Percentiles rank a stretch among this genome's conserved stretches.
Evolutionary conservation across 2,888 invertebrate genomes (phyloP).

Genomic region (Polymixis lichenea): DNA sequence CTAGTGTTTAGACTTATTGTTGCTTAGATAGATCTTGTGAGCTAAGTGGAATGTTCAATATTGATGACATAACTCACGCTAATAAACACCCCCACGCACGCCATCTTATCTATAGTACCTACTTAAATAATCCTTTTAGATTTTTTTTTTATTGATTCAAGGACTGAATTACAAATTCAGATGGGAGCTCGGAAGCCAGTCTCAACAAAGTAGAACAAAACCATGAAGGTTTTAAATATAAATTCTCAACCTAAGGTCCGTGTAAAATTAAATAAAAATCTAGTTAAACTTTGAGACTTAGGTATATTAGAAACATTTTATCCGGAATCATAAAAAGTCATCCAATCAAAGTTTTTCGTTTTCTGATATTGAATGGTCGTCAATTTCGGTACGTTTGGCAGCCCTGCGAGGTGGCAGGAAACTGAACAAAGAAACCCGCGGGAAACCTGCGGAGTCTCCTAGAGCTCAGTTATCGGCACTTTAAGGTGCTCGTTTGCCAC

Average conservation of each 20-base stretch:
- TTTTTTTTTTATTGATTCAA: too few relatives aligned
- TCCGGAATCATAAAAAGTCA: slow-evolving; percentile 11
- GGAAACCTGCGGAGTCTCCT: slow-evolving; percentile 44
- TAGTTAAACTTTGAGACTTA: slow-evolving; percentile 2
- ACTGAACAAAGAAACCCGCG: slow-evolving; percentile 49
- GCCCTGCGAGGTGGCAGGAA: slow-evolving; percentile 46
- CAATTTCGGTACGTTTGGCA: slow-evolving; percentile 26
- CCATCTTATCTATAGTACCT: too few relatives aligned
- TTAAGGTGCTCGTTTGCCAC: slow-evolving; percentile 47
- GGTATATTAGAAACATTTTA: slow-evolving; percentile 28
- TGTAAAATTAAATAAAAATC: slow-evolving; percentile 5
- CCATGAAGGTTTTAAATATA: neutral
- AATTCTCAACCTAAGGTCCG: neutral
- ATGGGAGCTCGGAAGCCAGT: neutral
- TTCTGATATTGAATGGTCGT: slow-evolving; percentile 27
- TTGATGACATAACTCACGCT: neutral
- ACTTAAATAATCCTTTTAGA: too few relatives aligned
- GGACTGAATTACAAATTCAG: neutral
- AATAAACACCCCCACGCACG: too few relatives aligned
- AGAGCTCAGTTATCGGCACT: slow-evolving; percentile 53
- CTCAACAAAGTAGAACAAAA: neutral
- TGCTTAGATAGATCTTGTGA: slow-evolving; percentile 1
- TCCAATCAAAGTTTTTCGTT: slow-evolving; percentile 50
- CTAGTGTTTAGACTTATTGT: slow-evolving; percentile 7
- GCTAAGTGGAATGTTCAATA: neutral